Base-by-base conservation (phyloP, 2,888 invertebrate species). In the Salpingus planirostris region DNA sequence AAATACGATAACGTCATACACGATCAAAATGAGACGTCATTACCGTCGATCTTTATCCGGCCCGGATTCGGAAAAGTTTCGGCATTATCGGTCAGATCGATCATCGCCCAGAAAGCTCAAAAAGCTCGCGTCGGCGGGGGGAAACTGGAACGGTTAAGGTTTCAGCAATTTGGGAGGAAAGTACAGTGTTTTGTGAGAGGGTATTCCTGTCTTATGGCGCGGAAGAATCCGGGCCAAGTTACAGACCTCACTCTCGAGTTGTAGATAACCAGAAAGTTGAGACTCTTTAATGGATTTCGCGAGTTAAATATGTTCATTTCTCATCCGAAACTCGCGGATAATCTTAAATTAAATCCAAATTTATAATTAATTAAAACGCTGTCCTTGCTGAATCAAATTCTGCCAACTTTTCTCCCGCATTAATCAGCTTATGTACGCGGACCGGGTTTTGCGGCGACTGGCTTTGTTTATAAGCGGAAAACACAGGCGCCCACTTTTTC, bases 221-320 rank as follows among this genome's bases (percentile, higher is more conserved):
- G 47, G 47, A 51, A 49, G 47, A 46, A 50, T 46, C 37, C 36
- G 35, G 37, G 34, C 40, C 38, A 38, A 40, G 33, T 42, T 49
- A 40, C 43, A 38, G 42, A 42, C 43, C 43, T 43, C n/a, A n/a
- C n/a, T n/a, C n/a, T 38, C 41, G 42, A 47, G 33, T 47, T 47
- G 33, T 27, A 49, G 48, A 50, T 50, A 50, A 51, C 46, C 38
- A 37, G 43, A 52, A 55, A 55, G 50, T 54, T 55, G 49, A 45
- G 46, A n/a, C 44, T 46, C 44, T 49, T 49, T 55, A 54, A 55
- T 55, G 55, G 53, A 53, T 52, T 55, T 54, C 42, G 43, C 44
- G 44, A 47, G 52, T 53, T 51, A 49, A 53, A 55, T 53, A 54
- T 55, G 52, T 52, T 52, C 47, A 44, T 49, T 52, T 48, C 48